Base-by-base conservation (phyloP, 2,888 invertebrate genomes). In the Eudasyphora cyanicolor region DNA sequence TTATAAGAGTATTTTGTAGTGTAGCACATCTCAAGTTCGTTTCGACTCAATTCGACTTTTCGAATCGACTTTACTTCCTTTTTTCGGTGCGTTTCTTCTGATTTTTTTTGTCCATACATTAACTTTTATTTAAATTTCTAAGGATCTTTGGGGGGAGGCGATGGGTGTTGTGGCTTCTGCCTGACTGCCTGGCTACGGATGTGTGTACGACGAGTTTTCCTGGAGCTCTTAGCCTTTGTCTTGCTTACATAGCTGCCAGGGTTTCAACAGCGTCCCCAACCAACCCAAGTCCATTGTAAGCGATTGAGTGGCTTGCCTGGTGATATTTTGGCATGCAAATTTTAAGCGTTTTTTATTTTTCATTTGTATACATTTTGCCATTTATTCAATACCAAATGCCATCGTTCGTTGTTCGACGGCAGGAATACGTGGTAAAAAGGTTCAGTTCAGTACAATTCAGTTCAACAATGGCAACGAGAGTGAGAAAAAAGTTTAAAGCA, bases 371-470 rank as follows among this genome's bases (percentile, higher is more conserved):
- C 62, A 81, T 81, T 81, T 81, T 79, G 78, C 84, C 81, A 76
- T 84, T 84, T 81, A 79, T 84, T 84, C 78, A 76, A 84, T 84
- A 84, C 29, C 81, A 76, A 84, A 84, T 81, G 78, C 81, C 84
- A 76, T 78, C 81, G 45, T 81, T 79, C 29, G 21, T 42, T n/a
- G 67, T 67, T 38, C 35, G 38, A 38, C 21, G 38, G 64, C 21
- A 38, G 17, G 64, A 38, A 64, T 64, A 57, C 60, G 60, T 29
- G 60, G 60, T 32, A 60, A 60, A 60, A 60, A 60, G 60, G 45
- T 45, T 24, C 76, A 73, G 51, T 82, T 51, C n/a, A n/a, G n/a
- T n/a, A n/a, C n/a, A n/a, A n/a, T 49, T 51, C 69, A 57, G 64
- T 35, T 76, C 27, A 70, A 51, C 57, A 79, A 79, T 60, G 62